Percentiles rank a stretch among this genome's conserved stretches.
Conservation (phyloP, 1,140 invertebrate species). For the Ganaspis sp. region DNA sequence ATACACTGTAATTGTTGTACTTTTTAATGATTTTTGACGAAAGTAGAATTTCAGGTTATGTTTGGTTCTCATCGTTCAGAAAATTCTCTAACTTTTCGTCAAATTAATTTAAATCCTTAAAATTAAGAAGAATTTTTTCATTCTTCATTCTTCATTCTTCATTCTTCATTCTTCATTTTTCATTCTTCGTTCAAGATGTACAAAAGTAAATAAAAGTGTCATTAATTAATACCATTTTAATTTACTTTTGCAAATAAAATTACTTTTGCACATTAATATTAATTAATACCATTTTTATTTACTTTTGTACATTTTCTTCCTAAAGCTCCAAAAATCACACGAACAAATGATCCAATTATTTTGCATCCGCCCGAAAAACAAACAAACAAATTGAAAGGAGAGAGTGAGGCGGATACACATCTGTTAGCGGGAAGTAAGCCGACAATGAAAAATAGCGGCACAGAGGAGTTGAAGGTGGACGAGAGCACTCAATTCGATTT, state of each 20-base stretch:
- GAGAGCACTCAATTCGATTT: slow-evolving; percentile 5
- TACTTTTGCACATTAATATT: too few species aligned
- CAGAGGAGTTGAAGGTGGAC: background rate
- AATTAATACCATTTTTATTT: too few species aligned
- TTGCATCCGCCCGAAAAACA: background rate
- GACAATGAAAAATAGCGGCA: background rate
- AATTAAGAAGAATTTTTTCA: too few species aligned
- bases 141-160: too few species aligned
- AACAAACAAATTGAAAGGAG: background rate
- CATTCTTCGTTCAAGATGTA: too few species aligned
- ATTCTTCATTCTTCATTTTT: too few species aligned
- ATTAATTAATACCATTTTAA: too few species aligned
- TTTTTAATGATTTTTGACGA: background rate
- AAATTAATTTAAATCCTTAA: too few species aligned
- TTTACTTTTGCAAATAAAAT: too few species aligned
- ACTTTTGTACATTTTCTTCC: too few species aligned
- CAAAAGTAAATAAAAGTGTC: too few species aligned
- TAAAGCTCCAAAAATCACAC: background rate
- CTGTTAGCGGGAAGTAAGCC: background rate
- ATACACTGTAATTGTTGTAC: background rate
- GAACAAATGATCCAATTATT: background rate
- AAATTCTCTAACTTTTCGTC: too few species aligned
- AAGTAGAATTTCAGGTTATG: background rate
- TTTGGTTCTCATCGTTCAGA: background rate
- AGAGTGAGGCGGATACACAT: background rate